Percentiles rank a stretch among this genome's conserved stretches.
Conservation (phyloP, 2,888 invertebrate species). For the Xylophagus ater region DNA sequence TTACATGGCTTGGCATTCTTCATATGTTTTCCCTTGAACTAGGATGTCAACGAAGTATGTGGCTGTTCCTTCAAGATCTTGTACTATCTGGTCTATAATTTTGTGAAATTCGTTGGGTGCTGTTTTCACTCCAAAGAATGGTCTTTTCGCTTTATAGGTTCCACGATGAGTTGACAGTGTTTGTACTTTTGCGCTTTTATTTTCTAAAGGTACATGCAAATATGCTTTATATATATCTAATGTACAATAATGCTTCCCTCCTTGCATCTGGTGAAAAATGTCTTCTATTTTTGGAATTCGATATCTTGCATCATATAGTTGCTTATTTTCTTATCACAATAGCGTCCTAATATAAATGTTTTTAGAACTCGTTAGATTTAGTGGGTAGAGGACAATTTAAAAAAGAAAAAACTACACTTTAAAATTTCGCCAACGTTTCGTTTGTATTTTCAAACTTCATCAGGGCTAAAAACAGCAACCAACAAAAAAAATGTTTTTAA, state of each 20-base stretch:
- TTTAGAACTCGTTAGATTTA: too few relatives aligned
- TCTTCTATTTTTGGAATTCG: slow-evolving; percentile 13
- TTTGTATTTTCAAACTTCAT: too few relatives aligned
- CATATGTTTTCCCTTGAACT: slow-evolving; percentile 14
- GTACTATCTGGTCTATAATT: slow-evolving; percentile 17
- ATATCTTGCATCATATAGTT: slow-evolving; percentile 10
- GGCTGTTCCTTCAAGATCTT: slow-evolving; percentile 11
- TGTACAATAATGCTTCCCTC: slow-evolving; percentile 12
- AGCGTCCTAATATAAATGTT: too few relatives aligned
- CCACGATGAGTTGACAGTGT: slow-evolving; percentile 15
- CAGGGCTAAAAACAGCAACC: too few relatives aligned
- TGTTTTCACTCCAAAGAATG: slow-evolving; percentile 13
- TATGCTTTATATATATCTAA: slow-evolving; percentile 16
- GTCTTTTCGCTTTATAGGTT: slow-evolving; percentile 10
- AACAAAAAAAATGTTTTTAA: too few relatives aligned
- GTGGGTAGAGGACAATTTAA: too few relatives aligned
- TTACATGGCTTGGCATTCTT: too few relatives aligned
- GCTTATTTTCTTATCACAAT: slow-evolving; percentile 14
- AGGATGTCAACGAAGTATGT: slow-evolving; percentile 17
- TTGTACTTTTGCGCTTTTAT: too few relatives aligned
- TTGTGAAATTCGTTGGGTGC: slow-evolving; percentile 16
- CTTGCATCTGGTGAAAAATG: slow-evolving; percentile 13
- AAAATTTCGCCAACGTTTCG: too few relatives aligned
- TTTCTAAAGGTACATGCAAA: too few relatives aligned
- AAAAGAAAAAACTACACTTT: too few relatives aligned